Evolutionary conservation across 2,797 vertebrate genomes (phyloP).

Genomic region (Semotilus atromaculatus): DNA sequence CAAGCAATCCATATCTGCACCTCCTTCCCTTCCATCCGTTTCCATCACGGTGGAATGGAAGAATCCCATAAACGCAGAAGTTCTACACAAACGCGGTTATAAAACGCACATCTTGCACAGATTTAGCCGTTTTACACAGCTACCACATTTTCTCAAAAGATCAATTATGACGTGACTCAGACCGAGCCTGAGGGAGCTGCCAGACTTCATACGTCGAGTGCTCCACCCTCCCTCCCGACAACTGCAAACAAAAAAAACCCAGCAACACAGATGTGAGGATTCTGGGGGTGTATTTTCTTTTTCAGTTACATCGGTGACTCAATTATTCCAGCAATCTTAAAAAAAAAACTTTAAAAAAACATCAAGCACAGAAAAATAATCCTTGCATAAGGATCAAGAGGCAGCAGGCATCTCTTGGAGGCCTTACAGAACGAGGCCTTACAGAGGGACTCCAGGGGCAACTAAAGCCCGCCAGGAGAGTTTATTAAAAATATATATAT

Average conservation of each 20-base stretch:
- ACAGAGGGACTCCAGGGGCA: not conserved
- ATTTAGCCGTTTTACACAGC: constrained; percentile 74
- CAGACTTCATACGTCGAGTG: constrained; percentile 69
- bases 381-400: constrained; percentile 62
- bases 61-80: constrained; percentile 59
- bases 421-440: constrained; percentile 1
- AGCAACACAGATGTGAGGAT: constrained; percentile 60
- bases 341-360: constrained; percentile 50
- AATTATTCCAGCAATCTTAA: constrained; percentile 75
- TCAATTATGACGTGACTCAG: constrained; percentile 81
- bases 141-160: constrained; percentile 78
- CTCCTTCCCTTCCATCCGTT: constrained; percentile 58
- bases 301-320: constrained; percentile 81
- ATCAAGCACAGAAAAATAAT: constrained; percentile 60
- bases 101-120: constrained; percentile 76
- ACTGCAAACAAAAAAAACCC: constrained; percentile 70
- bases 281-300: constrained; percentile 73
- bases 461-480: constrained; percentile 39
- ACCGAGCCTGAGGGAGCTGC: constrained; percentile 76
- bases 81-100: constrained; percentile 53
- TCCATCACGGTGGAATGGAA: constrained; percentile 58
- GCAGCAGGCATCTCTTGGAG: constrained; percentile 54
- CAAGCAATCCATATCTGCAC: constrained; percentile 61
- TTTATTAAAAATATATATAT: constrained; percentile 65
- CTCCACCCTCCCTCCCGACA: constrained; percentile 75